Evolutionary conservation across 2,888 invertebrate genomes (phyloP).

Genomic region (Cybosia mesomella): DNA sequence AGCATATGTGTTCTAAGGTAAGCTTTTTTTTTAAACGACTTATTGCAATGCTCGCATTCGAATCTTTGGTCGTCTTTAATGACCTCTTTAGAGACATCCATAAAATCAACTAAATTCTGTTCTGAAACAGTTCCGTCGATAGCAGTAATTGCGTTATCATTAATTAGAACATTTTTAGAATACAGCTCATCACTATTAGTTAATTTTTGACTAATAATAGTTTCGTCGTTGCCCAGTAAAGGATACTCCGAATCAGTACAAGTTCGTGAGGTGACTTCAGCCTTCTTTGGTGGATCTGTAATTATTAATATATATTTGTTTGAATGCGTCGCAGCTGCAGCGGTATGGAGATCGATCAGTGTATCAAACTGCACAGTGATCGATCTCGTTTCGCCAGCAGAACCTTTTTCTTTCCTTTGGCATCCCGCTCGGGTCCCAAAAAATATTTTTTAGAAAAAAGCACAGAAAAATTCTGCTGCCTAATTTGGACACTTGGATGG

Average conservation of each 20-base stretch:
- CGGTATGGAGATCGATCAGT: too few relatives aligned
- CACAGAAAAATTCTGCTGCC: too few relatives aligned
- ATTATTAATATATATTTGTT: neutral
- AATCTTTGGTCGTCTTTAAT: neutral
- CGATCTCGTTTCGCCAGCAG: too few relatives aligned
- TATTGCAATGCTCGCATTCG: neutral
- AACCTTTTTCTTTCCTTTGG: too few relatives aligned
- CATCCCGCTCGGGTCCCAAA: too few relatives aligned
- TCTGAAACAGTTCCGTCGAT: neutral
- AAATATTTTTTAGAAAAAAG: too few relatives aligned
- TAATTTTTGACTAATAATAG: neutral
- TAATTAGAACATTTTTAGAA: slow-evolving; percentile 9
- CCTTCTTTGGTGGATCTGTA: neutral
- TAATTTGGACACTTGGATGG: too few relatives aligned
- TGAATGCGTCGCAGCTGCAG: neutral
- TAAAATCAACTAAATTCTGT: neutral
- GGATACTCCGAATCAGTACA: neutral
- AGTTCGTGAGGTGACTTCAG: neutral
- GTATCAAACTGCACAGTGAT: too few relatives aligned
- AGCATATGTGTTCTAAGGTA: neutral
- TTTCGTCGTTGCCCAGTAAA: neutral
- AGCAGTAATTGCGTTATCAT: neutral
- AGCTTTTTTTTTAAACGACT: neutral
- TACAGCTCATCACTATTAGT: neutral
- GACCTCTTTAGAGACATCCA: neutral